Base-by-base conservation (phyloP, 2,888 invertebrate species). In the Schizotus pectinicornis region DNA sequence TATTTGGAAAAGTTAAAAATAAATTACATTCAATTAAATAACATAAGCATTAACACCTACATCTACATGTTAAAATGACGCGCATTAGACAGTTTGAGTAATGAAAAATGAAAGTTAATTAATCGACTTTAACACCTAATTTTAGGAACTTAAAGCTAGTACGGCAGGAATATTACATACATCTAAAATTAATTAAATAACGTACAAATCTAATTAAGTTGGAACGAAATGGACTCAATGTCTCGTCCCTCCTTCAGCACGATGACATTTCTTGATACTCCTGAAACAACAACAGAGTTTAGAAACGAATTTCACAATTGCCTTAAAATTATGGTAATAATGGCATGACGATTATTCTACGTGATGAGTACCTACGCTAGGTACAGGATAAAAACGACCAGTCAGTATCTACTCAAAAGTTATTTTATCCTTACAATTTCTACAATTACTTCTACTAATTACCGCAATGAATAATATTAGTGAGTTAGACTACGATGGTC, bases 191-290 rank as follows among this genome's bases (percentile, higher is more conserved):
- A 46, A 54, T 47, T 62, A 63, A 64, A 62, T 61, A 64, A 59
- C 56, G 57, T 46, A 50, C 32, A 55, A 32, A 45, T 51, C 32
- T 48, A 42, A 56, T 32, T 50, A 46, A 61, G 50, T 42, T 49
- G 39, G 41, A 43, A 54, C 47, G 37, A 51, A 14, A 6, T 53
- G 37, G 11, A 45, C 46, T 13, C 65, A 71, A 59, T 70, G 69
- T 65, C 63, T 68, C 12, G 62, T 61, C 42, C 63, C 60, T 47
- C 61, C 68, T 41, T 76, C 74, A 8, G 72, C 60, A 45, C 73
- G 72, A 54, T 69, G 71, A 60, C 75, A 75, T 62, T 74, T 77
- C 63, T 76, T 77, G 41, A 74, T 75, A 62, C 74, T 76, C 62
- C 77, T 77, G 70, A 34, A 76, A 76, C 62, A 61, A 62, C 59